phyloP scores from a whole-genome alignment of 2,888 invertebrate species.

The Pediacus dermestoides region DNA sequence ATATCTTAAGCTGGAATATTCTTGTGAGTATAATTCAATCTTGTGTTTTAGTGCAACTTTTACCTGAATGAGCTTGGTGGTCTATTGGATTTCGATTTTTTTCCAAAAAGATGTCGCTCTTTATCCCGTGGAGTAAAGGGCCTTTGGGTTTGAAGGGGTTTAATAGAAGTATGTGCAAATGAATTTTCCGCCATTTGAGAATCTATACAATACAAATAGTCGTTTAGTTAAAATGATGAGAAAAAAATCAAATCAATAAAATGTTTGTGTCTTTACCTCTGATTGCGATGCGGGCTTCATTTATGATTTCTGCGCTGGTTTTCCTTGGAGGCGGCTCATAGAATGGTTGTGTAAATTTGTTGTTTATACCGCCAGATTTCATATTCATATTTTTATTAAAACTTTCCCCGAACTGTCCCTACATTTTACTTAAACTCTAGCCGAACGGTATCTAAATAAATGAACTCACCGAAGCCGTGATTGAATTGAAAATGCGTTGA shows the following conservation, averaged over 20 bases:
- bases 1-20: slow-evolving; percentile 58
- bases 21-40: slow-evolving; percentile 1
- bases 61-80: slow-evolving; percentile 79
- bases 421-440: too few relatives aligned
- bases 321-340: slow-evolving; percentile 62
- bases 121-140: slow-evolving; percentile 83
- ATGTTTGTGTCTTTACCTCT: slow-evolving; percentile 35
- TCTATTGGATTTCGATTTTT: slow-evolving; percentile 53
- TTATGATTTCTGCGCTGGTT: slow-evolving; percentile 77
- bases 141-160: slow-evolving; percentile 73
- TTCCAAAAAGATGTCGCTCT: slow-evolving; percentile 72
- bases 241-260: not conserved
- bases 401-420: too few relatives aligned
- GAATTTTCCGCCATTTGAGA: slow-evolving; percentile 45
- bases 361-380: slow-evolving; percentile 32
- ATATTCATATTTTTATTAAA: slow-evolving; percentile 25
- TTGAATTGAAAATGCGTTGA: too few relatives aligned
- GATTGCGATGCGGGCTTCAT: slow-evolving; percentile 67
- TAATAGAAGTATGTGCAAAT: slow-evolving; percentile 41
- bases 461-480: too few relatives aligned
- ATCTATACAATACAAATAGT: slow-evolving; percentile 30
- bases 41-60: slow-evolving; percentile 20
- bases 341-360: slow-evolving; percentile 53
- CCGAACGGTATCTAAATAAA: too few relatives aligned
- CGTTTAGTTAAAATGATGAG: not conserved